phyloP scores from a whole-genome alignment of 2,113 vertebrate species.

The Peromyscus californicus region DNA sequence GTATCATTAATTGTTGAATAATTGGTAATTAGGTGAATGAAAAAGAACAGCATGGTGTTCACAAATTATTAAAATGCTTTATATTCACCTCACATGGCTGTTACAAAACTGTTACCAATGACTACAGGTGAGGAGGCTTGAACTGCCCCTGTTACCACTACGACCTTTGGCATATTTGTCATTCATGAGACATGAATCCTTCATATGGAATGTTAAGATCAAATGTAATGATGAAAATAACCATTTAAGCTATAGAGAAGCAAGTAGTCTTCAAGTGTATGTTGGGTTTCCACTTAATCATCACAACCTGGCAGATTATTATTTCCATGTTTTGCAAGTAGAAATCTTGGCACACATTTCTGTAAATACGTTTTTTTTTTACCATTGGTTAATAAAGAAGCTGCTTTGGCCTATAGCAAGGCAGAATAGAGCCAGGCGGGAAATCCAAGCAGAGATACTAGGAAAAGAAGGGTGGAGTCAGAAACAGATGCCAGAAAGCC shows the following conservation, averaged over 20 bases:
- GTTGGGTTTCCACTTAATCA: slow-evolving; percentile 27
- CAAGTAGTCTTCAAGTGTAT: slow-evolving; percentile 22
- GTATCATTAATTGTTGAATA: background rate
- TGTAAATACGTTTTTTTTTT: no score
- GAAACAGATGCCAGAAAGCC: no score
- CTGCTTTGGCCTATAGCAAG: no score
- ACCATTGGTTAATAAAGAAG: no score
- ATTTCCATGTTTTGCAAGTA: slow-evolving; percentile 37
- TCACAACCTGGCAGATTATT: slow-evolving; percentile 2
- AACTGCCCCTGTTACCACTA: background rate
- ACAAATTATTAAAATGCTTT: slow-evolving; percentile 48
- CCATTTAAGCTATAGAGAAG: slow-evolving; percentile 24
- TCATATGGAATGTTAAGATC: background rate
- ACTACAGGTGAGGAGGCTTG: slow-evolving; percentile 21
- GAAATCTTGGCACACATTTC: background rate
- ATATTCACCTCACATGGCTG: background rate
- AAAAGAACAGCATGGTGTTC: background rate
- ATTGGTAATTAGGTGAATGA: background rate
- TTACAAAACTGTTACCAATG: slow-evolving; percentile 33
- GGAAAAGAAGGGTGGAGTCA: no score
- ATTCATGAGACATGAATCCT: background rate
- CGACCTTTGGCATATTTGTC: background rate
- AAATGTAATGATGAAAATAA: slow-evolving; percentile 26
- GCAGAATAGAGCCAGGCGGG: no score
- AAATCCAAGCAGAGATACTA: no score